Evolutionary conservation across 2,797 vertebrate species (phyloP), one percentile per base, ranked within the genome.

Genomic region (Threskiornis aethiopicus): DNA sequence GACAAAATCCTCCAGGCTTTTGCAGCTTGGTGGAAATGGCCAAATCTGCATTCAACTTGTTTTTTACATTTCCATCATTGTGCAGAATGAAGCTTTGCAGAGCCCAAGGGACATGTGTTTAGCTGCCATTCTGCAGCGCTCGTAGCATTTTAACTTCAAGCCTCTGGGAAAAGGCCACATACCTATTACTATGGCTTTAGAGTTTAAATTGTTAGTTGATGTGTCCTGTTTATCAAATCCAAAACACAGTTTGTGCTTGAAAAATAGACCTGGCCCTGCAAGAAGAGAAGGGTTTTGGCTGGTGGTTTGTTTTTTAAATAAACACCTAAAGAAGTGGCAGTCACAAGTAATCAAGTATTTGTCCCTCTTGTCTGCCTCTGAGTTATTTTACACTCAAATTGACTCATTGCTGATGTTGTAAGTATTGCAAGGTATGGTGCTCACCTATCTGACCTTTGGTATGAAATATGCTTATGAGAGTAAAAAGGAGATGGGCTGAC

Each of bases 151-250:
- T 94, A 91, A 92, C 71, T 80, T 89, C 81, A 84, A 62, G 33
- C 51, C 62, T 79, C 93, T 72, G 78, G 87, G 85, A 94, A 96
- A 96, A 89, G 84, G 82, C 47, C 7, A 29, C 47, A 73, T 97
- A 95, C 72, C 92, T 95, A 96, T 96, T 95, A 96, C 82, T 69
- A 51, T 62, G 79, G 83, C 66, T 80, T 96, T 95, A 77, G 41
- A 84, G 84, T 91, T 93, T 81, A 94, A 97, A 92, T 96, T 88
- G 76, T 95, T 89, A 73, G 90, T 81, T 93, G 77, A 75, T 91
- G 76, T 55, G 73, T 85, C 65, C 91, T 96, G 84, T 90, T 96
- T 96, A 92, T 93, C 83, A 91, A 95, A 92, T 89, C 75, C 73
- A 79, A 91, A 93, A 82, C 46, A 64, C 37, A 91, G 93, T 90